Percentiles rank a stretch among this genome's conserved stretches.
phyloP scores from a whole-genome alignment of 2,888 invertebrate species.

The Drosophila multiciliata region DNA sequence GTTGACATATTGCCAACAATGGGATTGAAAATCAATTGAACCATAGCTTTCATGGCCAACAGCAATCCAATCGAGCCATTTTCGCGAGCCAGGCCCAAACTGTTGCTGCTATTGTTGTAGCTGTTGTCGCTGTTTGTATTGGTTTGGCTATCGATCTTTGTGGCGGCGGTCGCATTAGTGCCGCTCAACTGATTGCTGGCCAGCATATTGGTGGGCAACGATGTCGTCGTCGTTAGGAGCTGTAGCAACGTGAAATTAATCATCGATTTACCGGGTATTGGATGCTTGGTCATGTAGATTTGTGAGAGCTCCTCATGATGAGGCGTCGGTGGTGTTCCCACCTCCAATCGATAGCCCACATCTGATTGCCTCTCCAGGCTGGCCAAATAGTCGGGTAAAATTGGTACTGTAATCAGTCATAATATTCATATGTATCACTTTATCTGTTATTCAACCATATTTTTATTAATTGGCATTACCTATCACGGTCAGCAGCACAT shows the following conservation, averaged over 20 bases:
- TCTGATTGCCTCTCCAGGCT: slow-evolving; percentile 85
- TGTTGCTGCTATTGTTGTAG: slow-evolving; percentile 48
- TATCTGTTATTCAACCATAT: slow-evolving; percentile 7
- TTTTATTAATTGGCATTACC: slow-evolving; percentile 87
- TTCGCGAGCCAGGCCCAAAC: slow-evolving; percentile 86
- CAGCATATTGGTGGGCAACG: slow-evolving; percentile 42
- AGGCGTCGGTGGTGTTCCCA: slow-evolving; percentile 26
- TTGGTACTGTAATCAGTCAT: slow-evolving; percentile 88
- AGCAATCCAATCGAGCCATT: slow-evolving; percentile 89
- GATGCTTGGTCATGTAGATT: slow-evolving; percentile 84
- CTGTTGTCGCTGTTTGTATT: slow-evolving; percentile 33
- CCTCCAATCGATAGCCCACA: slow-evolving; percentile 27
- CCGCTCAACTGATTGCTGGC: slow-evolving; percentile 47
- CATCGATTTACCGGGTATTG: slow-evolving; percentile 84
- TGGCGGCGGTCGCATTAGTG: slow-evolving; percentile 46
- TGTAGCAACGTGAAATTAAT: slow-evolving; percentile 82
- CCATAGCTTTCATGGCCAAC: slow-evolving; percentile 91
- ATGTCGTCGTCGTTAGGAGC: slow-evolving; percentile 45
- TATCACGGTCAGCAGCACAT: slow-evolving; percentile 94
- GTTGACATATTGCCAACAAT: slow-evolving; percentile 89
- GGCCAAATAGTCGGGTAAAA: slow-evolving; percentile 91
- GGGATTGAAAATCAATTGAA: slow-evolving; percentile 92
- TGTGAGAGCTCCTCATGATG: slow-evolving; percentile 67
- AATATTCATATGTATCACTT: background rate
- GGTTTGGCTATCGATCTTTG: slow-evolving; percentile 47